These are phyloP conservation scores for Oncorhynchus mykiss DNA, from an alignment of 2,113 vertebrate genomes.

Conservation along the genomic window DNA sequence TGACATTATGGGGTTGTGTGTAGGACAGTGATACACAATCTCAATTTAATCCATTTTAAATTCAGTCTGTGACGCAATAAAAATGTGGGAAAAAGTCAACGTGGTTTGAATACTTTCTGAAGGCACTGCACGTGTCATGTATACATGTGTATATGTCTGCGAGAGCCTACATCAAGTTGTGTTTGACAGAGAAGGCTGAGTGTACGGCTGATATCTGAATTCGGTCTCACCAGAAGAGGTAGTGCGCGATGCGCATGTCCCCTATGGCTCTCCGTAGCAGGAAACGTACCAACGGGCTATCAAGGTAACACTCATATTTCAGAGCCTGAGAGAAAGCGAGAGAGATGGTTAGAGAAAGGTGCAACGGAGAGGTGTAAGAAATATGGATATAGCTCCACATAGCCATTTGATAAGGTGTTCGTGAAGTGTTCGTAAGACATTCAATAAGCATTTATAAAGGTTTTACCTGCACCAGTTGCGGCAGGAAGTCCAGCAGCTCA, in stretches of 20 bases:
- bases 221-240: slow-evolving; percentile 89
- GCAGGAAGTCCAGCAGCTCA: slow-evolving; percentile 92
- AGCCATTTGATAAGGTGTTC: no score
- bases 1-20: no score
- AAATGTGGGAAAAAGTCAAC: no score
- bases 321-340: slow-evolving; percentile 76
- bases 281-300: slow-evolving; percentile 94
- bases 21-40: no score
- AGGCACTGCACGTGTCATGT: no score
- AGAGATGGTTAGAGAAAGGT: slow-evolving; percentile 63
- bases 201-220: background rate
- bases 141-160: background rate
- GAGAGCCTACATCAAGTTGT: background rate
- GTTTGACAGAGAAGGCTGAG: background rate
- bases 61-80: no score
- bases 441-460: background rate
- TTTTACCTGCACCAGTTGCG: slow-evolving; percentile 92
- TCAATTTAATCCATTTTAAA: no score
- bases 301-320: slow-evolving; percentile 98
- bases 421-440: no score
- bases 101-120: no score
- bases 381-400: no score
- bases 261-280: slow-evolving; percentile 89
- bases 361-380: no score
- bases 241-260: slow-evolving; percentile 90